Evolutionary conservation across 2,113 vertebrate species (phyloP).

Genomic region (human): DNA sequence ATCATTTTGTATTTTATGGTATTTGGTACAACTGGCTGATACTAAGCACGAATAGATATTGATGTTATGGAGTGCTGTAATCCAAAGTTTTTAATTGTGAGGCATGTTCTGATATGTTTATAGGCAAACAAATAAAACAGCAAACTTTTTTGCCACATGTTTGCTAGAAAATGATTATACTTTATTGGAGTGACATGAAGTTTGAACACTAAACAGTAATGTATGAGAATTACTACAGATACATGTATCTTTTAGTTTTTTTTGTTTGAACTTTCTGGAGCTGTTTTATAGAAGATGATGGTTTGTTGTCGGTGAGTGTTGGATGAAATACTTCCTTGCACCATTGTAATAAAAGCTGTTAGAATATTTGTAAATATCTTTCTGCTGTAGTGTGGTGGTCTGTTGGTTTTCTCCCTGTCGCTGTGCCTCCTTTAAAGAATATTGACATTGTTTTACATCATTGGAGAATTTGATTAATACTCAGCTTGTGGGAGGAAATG

Average conservation of each 20-base stretch:
- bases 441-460: rapidly evolving
- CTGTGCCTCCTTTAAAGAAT: not conserved
- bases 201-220: conserved; percentile 51
- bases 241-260: conserved; percentile 53
- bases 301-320: conserved; percentile 73
- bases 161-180: conserved; percentile 60
- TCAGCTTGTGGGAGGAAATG: not conserved
- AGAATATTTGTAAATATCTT: conserved; percentile 70
- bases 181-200: conserved; percentile 58
- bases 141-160: conserved; percentile 25
- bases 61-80: conserved; percentile 73
- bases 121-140: not conserved
- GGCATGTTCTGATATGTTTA: conserved; percentile 75
- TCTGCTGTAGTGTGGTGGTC: conserved; percentile 51
- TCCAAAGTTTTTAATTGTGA: conserved; percentile 62
- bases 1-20: conserved; percentile 83
- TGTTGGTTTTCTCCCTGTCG: not conserved
- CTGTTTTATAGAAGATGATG: conserved; percentile 70
- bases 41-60: conserved; percentile 67
- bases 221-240: conserved; percentile 66
- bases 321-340: conserved; percentile 70
- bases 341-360: conserved; percentile 84
- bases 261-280: conserved; percentile 67
- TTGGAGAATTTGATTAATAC: not conserved
- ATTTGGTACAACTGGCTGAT: conserved; percentile 71